Evolutionary conservation across 2,888 invertebrate species (phyloP), one percentile per base, ranked within the genome.

Genomic region (Hofmannophila pseudospretella): DNA sequence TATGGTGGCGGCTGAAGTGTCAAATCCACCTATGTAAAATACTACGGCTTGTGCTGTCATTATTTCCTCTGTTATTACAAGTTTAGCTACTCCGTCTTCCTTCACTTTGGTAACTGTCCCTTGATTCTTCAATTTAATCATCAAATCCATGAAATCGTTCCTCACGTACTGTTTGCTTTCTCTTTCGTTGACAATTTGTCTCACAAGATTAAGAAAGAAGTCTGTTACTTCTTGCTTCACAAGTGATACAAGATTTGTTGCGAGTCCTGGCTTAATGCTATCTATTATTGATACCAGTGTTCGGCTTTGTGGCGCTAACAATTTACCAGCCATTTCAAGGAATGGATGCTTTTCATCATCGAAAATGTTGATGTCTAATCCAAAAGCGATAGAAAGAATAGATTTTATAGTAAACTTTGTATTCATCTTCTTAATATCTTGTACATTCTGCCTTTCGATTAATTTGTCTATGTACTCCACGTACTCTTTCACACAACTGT

Each of bases 11-110:
- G 69, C 61, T 1, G 65, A 62, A 3, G 68, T 65, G 39, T 68
- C 68, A 37, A 59, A 69, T 0, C 71, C 71, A 13, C 63, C 71
- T 8, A 58, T 36, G 33, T 63, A 66, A 43, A 68, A 67, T 23
- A 66, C 35, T 20, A 63, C 47, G 3, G 54, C 49, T 32, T 67
- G 62, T 4, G 63, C 52, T 9, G 46, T 38, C 10, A 60, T 45
- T 13, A 51, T 34, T n/a, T 33, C 35, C 16, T 54, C 52, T 9
- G 43, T 45, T 7, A 54, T 39, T 32, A 51, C 48, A 10, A 47
- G 32, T 20, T 43, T 28, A 16, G 10, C 22, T 1, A 12, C 12
- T 8, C 20, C 14, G 7, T 35, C 26, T 25, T 39, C 30, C n/a
- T 35, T 30, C 25, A 39, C 22, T 28, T 13, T 34, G 2, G n/a